Evolutionary conservation across 1,140 invertebrate genomes (phyloP).

Genomic region (Leptoteleia sp.): DNA sequence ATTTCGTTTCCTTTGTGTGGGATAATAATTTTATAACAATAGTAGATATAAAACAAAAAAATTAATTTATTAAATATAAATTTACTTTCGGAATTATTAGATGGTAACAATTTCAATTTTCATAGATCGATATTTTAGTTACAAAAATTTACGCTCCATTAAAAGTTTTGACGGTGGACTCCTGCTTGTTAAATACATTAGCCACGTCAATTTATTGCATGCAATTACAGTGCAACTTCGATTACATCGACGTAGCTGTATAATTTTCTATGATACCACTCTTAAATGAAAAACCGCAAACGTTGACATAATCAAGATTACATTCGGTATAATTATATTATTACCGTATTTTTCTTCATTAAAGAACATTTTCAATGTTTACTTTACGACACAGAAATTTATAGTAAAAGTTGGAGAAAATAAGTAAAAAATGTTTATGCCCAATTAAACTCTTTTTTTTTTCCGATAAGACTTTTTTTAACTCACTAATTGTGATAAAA

Average conservation of each 20-base stretch:
- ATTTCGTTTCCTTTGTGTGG: not conserved
- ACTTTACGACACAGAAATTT: too few relatives aligned
- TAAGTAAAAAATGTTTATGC: too few relatives aligned
- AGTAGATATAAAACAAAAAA: not conserved
- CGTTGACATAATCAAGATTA: conserved; percentile 44
- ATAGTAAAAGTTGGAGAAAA: too few relatives aligned
- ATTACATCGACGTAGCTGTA: conserved; percentile 31
- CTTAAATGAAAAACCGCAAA: conserved; percentile 33
- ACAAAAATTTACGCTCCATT: not conserved
- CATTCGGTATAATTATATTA: conserved; percentile 36
- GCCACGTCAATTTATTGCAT: conserved; percentile 19
- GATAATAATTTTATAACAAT: not conserved
- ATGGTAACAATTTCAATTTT: not conserved
- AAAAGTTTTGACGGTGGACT: conserved; percentile 8
- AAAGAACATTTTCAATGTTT: conserved; percentile 9
- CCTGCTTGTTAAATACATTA: conserved; percentile 10
- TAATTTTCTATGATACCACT: conserved; percentile 21
- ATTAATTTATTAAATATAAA: too few relatives aligned
- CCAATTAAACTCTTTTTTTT: too few relatives aligned
- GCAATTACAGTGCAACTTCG: conserved; percentile 29
- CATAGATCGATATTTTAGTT: not conserved
- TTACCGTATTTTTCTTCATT: conserved; percentile 15
- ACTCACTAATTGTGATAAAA: too few relatives aligned
- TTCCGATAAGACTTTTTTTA: too few relatives aligned
- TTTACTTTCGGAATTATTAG: too few relatives aligned